Evolutionary conservation across 2,888 invertebrate species (phyloP), one percentile per base, ranked within the genome.

Genomic region (Drosophila prostipennis): DNA sequence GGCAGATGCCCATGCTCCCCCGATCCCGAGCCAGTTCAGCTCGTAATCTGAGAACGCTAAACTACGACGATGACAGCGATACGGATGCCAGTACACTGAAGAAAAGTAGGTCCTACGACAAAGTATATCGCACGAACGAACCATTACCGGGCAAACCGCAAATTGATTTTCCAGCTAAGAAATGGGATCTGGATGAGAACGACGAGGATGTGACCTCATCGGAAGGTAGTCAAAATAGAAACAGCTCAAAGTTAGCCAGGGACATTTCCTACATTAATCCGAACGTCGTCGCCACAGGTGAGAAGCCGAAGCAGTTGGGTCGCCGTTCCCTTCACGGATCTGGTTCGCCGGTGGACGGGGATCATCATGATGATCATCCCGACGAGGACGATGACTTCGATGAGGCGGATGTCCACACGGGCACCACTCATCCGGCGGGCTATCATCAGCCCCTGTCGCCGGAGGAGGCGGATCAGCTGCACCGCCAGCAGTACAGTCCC

Each of bases 91-190:
- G 93, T 54, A 92, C 93, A 48, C 72, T 92, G 69, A 95, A 94
- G 92, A 95, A 95, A 91, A 94, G 95, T 80, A 93, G 95, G 78
- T 94, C 93, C 78, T 97, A 97, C 91, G 97, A 97, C 89, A 95
- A 94, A 91, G 95, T 95, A 55, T 98, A 98, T 91, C 94, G 95
- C 78, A 98, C 97, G 10, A 93, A 96, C 89, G 97, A 98, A 92
- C 97, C 97, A 55, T 92, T 97, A 77, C 92, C 92, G 68, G 93
- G 93, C 57, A 94, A 95, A 87, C 96, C 97, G 42, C 93, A 95
- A 72, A 94, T 95, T 80, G 96, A 96, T 70, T 97, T 97, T 92
- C 96, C 96, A 78, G 95, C 96, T 77, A 96, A 96, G 91, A 94
- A 94, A 70, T 96, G 96, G 95, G 96, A 96, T 90, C 92, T 96